Evolutionary conservation across 2,888 invertebrate genomes (phyloP), one percentile per base, ranked within the genome.

Genomic region (Melipona beecheii): DNA sequence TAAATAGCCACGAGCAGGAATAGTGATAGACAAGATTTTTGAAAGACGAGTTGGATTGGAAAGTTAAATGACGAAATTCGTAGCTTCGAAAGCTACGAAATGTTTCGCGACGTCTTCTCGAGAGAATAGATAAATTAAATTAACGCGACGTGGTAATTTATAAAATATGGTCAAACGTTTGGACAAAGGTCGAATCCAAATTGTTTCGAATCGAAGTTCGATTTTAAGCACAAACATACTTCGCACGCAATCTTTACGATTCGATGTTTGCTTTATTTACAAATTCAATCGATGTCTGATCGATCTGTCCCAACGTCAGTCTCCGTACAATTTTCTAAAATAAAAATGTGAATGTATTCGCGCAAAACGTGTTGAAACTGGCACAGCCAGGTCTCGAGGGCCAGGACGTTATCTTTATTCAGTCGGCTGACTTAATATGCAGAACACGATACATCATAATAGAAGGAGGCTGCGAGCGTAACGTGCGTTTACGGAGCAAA

Each of bases 391-490:
- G 56, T 58, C 65, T 36, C 64, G 69, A 50, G 36, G 75, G 52
- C 69, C 74, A 77, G 9, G 76, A 77, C 75, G 75, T 73, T 86
- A 87, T 84, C 86, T 87, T 86, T 87, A 81, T 87, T 87, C 78
- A 84, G 81, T 69, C 75, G n/a, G 21, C 31, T 49, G 58, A 78
- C 76, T 87, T 85, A 87, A 88, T 85, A 85, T 83, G 77, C 85
- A 79, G 76, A 78, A 68, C 62, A 80, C 85, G 74, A 85, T 86
- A 83, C 85, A 87, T 88, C 86, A 83, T 87, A 87, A 88, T 86
- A 85, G 83, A 83, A 81, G 80, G 80, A 77, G 78, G 49, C 58
- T 73, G 54, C 21, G 54, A 31, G 52, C 49, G 75, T 31, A 84
- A 50, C 80, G 69, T 75, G 64, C 66, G 62, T 68, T 75, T 75